phyloP scores from a whole-genome alignment of 2,113 vertebrate species.

The Dipodomys merriami region DNA sequence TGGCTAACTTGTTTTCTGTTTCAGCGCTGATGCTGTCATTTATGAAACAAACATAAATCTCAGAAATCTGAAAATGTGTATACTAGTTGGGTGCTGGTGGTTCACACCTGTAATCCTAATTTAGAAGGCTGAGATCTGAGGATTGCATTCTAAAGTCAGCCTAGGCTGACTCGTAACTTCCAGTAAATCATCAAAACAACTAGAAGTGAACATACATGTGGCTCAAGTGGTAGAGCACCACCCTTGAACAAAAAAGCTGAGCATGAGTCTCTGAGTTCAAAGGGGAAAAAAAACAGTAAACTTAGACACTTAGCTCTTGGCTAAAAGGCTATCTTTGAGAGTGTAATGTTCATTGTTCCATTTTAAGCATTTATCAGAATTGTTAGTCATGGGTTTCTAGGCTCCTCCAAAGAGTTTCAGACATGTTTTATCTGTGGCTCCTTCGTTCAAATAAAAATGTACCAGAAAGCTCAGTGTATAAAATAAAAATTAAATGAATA shows the following conservation, averaged over 20 bases:
- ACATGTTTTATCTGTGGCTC: background rate
- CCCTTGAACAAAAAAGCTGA: too few species aligned
- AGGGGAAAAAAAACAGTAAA: too few species aligned
- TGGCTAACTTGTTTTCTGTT: conserved; percentile 78
- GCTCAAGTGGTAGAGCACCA: too few species aligned
- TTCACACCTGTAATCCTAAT: too few species aligned
- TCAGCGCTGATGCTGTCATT: conserved; percentile 8
- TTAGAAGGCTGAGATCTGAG: too few species aligned
- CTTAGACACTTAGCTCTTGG: background rate
- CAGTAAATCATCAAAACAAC: too few species aligned
- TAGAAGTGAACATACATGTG: too few species aligned
- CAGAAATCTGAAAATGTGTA: background rate
- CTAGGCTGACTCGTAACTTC: too few species aligned
- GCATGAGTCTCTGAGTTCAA: too few species aligned
- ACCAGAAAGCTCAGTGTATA: background rate
- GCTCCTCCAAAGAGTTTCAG: background rate
- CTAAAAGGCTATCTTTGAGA: background rate
- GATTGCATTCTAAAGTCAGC: too few species aligned
- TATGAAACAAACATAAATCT: background rate
- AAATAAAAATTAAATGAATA: background rate
- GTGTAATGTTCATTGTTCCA: background rate
- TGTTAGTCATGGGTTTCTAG: background rate
- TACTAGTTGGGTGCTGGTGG: background rate
- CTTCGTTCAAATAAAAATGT: conserved; percentile 25
- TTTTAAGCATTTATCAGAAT: background rate